Base-by-base conservation (phyloP, 1,140 invertebrate genomes). In the Drosophila kanapiae region DNA sequence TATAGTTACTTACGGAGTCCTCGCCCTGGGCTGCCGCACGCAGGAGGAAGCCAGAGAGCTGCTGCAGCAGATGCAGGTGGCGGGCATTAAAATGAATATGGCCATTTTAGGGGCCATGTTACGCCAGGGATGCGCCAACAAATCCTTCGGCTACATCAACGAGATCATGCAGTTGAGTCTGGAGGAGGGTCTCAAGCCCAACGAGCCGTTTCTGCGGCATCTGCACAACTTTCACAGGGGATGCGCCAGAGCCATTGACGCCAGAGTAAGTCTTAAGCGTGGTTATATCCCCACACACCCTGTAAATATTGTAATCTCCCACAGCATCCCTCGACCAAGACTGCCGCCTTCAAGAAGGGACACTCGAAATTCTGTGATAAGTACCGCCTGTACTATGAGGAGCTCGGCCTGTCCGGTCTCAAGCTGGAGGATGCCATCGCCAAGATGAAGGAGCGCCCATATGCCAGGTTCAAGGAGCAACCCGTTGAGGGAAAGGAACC, bases 1-100 rank as follows among this genome's bases (percentile, higher is more conserved):
- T 93, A 94, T 98, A 63, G 94, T 97, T 48, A 98, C 98, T 1
- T 98, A 96, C 94, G 97, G 97, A 33, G 95, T 96, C 3, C 92
- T 98, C n/a, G 96, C 98, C 5, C 83, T 98, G 61, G 94, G 95
- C 6, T 98, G 97, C 93, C 92, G 91, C 67, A 95, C 92, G 7
- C 93, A 94, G 62, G 92, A 94, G 27, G 93, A 95, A 75, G 96
- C 95, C 18, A 87, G 93, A 54, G 86, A 95, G 45, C 94, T 98
- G 14, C 60, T 98, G 4, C 80, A 93, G 23, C 94, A 96, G 86
- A 97, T 98, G 95, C 93, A 95, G 75, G 93, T 93, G 40, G 94
- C 94, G 47, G 94, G 94, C 77, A 94, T 95, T 38, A 94, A 94
- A 64, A 93, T 97, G 47, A 97, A 97, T 93, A 93, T 94, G 61